phyloP scores from a whole-genome alignment of 2,888 invertebrate species.

The Anarsia innoxiella region DNA sequence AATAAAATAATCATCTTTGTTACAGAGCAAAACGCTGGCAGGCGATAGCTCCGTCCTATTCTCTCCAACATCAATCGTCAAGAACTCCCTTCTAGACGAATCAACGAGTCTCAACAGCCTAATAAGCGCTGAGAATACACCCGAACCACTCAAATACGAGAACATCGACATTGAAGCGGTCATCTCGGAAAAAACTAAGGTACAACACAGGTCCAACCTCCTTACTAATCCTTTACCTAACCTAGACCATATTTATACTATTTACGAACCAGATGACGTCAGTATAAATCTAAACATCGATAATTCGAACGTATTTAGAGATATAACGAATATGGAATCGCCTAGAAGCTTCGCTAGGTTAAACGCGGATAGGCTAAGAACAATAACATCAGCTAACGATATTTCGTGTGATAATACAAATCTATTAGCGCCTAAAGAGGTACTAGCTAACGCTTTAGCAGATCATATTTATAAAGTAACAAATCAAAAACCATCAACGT shows the following conservation, averaged over 20 bases:
- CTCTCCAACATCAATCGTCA: conserved; percentile 91
- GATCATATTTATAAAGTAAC: conserved; percentile 72
- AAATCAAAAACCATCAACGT: conserved; percentile 68
- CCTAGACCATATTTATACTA: conserved; percentile 31
- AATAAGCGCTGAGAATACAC: conserved; percentile 58
- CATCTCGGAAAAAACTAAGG: conserved; percentile 64
- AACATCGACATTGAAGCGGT: conserved; percentile 54
- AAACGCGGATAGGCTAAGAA: conserved; percentile 60
- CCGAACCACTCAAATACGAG: conserved; percentile 48
- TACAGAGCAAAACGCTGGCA: conserved; percentile 89
- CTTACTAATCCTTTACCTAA: conserved; percentile 64
- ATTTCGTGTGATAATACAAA: conserved; percentile 41
- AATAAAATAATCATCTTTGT: too few species aligned
- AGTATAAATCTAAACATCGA: background rate
- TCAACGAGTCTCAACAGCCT: conserved; percentile 77
- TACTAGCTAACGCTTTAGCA: conserved; percentile 58
- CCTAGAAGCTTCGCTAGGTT: conserved; percentile 56
- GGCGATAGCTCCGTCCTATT: conserved; percentile 86
- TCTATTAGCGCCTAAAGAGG: conserved; percentile 64
- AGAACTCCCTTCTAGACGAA: conserved; percentile 83
- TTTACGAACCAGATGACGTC: conserved; percentile 19
- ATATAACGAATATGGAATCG: conserved; percentile 57
- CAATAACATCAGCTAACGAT: conserved; percentile 50
- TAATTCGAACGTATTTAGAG: conserved; percentile 45
- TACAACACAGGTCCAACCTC: conserved; percentile 69